Evolutionary conservation across 1,140 invertebrate genomes (phyloP), one percentile per base, ranked within the genome.

Genomic region (Drosophila bipectinata): DNA sequence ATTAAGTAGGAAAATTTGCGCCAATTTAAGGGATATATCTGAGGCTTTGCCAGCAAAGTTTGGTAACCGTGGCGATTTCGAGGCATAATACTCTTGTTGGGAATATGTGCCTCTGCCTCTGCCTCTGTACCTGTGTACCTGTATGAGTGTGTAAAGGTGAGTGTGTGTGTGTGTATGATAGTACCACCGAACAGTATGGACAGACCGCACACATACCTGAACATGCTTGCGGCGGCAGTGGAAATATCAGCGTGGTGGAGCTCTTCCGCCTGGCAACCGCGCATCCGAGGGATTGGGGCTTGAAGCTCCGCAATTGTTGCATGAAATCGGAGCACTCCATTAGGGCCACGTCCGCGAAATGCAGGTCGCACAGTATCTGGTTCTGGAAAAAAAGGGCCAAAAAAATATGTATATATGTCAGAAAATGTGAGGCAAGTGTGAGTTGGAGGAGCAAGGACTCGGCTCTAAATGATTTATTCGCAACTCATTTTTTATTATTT

Each of bases 311-410:
- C 90, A 98, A 94, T 93, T 98, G 97, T 93, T 98, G 97, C 96
- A 98, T 98, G 93, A 98, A 98, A 94, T 98, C 97, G 61, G 96
- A 97, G 93, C 96, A 97, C 95, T 98, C 97, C 96, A 98, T 97
- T 82, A 98, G 96, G 91, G 97, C 96, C 72, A 98, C 97, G 95
- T 98, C 97, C 82, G 91, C 91, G 77, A 92, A 92, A 75, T 92
- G 91, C 77, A 92, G 81, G 79, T 92, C 91, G 83, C 91, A 92
- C 61, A 92, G 78, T 66, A 92, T 92, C 69, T 92, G 91, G 87
- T 92, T 92, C 90, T 92, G 55, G n/a, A 18, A 26, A 7, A 4
- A 21, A 3, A 3, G 15, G 41, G 4, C 15, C 21, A 18, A 21
- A 47, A 47, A 18, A 7, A 10, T 18, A 18, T 18, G 18, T 4